These are phyloP conservation scores for Prunella fulvescens DNA, from an alignment of 2,113 vertebrate species.

Conservation along the genomic window DNA sequence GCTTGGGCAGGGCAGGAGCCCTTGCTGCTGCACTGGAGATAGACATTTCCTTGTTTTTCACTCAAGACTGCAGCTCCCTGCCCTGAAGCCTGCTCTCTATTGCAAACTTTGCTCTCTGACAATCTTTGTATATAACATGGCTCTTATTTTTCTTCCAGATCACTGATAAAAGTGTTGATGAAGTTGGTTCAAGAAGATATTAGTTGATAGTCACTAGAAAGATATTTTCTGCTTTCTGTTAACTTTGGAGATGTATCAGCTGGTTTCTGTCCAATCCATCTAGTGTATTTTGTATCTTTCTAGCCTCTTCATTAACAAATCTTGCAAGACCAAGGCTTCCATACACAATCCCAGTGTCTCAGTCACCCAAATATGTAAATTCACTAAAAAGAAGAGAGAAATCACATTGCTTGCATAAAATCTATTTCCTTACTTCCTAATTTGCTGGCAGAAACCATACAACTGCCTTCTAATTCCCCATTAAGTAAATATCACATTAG, in stretches of 20 bases:
- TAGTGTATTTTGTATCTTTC: not conserved
- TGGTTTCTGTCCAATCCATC: not conserved
- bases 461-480: not conserved
- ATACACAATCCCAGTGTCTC: not conserved
- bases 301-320: not conserved
- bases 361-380: not conserved
- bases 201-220: not conserved
- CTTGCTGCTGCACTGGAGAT: not conserved
- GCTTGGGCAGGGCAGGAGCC: not conserved
- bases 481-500: not conserved
- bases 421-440: not conserved
- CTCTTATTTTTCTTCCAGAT: not conserved
- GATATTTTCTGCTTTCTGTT: not conserved
- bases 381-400: not conserved
- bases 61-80: not conserved
- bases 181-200: not conserved
- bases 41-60: not conserved
- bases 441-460: not conserved
- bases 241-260: not conserved
- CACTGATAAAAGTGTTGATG: not conserved
- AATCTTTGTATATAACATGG: not conserved
- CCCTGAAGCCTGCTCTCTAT: not conserved
- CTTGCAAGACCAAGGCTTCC: not conserved
- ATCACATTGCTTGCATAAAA: not conserved
- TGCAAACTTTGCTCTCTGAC: not conserved